Conservation (phyloP, 1,140 invertebrate species). For the Pseudomyrmex concolor region DNA sequence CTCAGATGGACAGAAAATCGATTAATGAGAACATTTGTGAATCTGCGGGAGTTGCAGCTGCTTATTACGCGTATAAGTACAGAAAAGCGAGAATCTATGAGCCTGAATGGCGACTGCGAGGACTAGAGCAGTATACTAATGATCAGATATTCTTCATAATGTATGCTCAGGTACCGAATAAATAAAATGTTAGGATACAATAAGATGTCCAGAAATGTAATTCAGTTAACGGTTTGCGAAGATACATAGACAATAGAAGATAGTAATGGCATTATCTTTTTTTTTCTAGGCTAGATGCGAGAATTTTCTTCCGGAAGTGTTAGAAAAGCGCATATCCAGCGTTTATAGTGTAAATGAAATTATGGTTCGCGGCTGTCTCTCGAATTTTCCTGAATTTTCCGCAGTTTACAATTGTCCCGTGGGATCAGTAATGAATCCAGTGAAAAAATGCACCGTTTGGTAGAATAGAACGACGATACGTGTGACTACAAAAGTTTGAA, state of each 20-base stretch:
- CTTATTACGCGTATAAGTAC: slow-evolving; percentile 63
- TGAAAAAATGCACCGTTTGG: background rate
- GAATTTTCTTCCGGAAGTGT: too few species aligned
- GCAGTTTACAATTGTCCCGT: background rate
- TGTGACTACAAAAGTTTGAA: too few species aligned
- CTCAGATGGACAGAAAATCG: slow-evolving; percentile 81
- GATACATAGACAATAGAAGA: too few species aligned
- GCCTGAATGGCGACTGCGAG: slow-evolving; percentile 75
- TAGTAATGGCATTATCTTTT: too few species aligned
- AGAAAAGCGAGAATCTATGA: slow-evolving; percentile 38
- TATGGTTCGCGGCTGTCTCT: background rate
- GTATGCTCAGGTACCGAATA: too few species aligned
- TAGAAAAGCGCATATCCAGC: too few species aligned
- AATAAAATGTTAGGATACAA: too few species aligned
- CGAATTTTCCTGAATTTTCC: slow-evolving; percentile 26
- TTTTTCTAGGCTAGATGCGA: too few species aligned
- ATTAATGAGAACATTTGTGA: slow-evolving; percentile 88
- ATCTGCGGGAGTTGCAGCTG: slow-evolving; percentile 83
- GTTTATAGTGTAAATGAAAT: too few species aligned
- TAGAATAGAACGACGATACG: background rate
- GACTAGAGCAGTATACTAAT: slow-evolving; percentile 83
- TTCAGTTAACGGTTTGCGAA: too few species aligned
- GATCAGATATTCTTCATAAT: slow-evolving; percentile 82
- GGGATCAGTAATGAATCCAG: slow-evolving; percentile 9
- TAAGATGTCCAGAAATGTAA: background rate